Base-by-base conservation (phyloP, 2,113 vertebrate species). In the Sialia sialis region DNA sequence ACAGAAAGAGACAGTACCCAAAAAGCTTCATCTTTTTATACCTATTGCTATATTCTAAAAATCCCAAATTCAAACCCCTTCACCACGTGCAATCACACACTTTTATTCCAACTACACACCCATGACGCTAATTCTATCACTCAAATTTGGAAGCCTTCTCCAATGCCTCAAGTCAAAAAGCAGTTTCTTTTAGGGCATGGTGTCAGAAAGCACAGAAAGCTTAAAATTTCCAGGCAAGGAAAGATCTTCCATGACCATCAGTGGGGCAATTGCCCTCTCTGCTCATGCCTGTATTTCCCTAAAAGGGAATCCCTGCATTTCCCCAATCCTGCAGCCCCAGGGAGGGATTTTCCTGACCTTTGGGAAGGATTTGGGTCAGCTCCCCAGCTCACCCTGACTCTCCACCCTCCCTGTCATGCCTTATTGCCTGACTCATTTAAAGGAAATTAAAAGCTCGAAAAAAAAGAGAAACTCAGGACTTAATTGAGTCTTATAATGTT, bases 401-500 rank as follows among this genome's bases (percentile, higher is more conserved):
- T 89, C 43, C 88, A 74, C 62, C 68, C 84, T 83, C 27, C 36
- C 46, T 16, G 18, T 70, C 56, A 84, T 5, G 20, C 49, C 84
- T 95, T 66, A 55, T 27, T 68, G 67, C 64, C 83, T 66, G 30
- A 34, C 44, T 96, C 84, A 90, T 94, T 96, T 84, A 82, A 92
- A 87, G 16, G 56, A 79, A 95, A 96, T 86, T 92, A 92, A 93
- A 89, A 73, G 55, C 52, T 26, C 1, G 3, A 6, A 60, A 44
- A 74, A 69, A 17, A 39, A 39, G 23, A 52, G 7, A 39, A 86
- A 34, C 32, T 52, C 60, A 44, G 39, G 19, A 75, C 62, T 95
- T 97, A 94, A 97, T 95, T 95, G 84, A 80, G 52, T 83, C 88
- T 90, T 94, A 39, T 18, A 43, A 78, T 89, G 95, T 94, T 67